Evolutionary conservation across 2,797 vertebrate genomes (phyloP).

Genomic region (Molossus alvarezi): DNA sequence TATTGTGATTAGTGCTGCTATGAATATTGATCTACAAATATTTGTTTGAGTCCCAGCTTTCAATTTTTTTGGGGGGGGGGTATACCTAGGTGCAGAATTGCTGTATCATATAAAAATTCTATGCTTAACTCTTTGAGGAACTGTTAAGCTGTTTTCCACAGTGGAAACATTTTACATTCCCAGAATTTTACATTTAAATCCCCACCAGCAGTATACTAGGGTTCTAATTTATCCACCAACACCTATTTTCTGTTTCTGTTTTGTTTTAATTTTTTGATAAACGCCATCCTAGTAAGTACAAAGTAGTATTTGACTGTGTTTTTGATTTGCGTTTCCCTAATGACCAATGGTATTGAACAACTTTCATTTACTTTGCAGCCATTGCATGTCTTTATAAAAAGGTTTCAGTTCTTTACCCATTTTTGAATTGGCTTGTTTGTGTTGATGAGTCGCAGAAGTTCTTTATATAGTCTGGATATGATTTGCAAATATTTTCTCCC

Average conservation of each 20-base stretch:
- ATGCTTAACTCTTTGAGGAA: too few relatives aligned
- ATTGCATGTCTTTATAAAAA: neutral
- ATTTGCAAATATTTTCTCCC: constrained; percentile 28
- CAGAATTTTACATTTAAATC: neutral
- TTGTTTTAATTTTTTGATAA: neutral
- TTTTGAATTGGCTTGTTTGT: neutral
- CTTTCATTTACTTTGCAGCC: neutral
- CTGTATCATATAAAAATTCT: too few relatives aligned
- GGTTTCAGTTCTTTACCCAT: neutral
- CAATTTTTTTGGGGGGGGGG: too few relatives aligned
- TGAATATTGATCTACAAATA: too few relatives aligned
- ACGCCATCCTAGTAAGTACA: neutral
- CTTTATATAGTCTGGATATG: too few relatives aligned
- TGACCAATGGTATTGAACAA: too few relatives aligned
- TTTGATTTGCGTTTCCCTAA: too few relatives aligned
- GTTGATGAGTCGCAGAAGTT: neutral
- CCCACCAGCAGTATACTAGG: neutral
- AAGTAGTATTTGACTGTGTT: neutral
- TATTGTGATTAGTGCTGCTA: too few relatives aligned
- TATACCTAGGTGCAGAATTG: too few relatives aligned
- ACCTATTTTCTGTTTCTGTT: neutral
- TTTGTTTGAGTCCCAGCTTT: too few relatives aligned
- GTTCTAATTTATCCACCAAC: neutral
- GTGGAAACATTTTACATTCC: too few relatives aligned
- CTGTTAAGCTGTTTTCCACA: neutral